A percentile compares a stretch with the other conserved stretches of the same genome.
phyloP scores from a whole-genome alignment of 2,113 vertebrate genomes.

The Corythoichthys haematopterus region DNA sequence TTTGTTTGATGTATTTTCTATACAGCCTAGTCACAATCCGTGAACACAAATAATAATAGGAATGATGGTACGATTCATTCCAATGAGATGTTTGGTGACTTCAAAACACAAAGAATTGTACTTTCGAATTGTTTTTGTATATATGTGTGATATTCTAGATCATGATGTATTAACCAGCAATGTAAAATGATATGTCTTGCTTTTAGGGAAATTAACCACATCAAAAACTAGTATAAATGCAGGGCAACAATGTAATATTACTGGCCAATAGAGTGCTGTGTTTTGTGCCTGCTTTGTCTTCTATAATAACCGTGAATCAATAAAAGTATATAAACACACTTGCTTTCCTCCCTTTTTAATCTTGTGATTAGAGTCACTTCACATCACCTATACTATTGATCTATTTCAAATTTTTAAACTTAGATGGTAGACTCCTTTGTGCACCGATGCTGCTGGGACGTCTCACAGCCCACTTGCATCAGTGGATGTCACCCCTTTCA shows the following conservation, averaged over 20 bases:
- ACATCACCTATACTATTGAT: background rate
- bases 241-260: conserved; percentile 34
- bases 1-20: conserved; percentile 46
- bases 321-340: conserved; percentile 43
- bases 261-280: conserved; percentile 60
- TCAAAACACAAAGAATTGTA: conserved; percentile 35
- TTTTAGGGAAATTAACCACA: conserved; percentile 22
- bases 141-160: conserved; percentile 24
- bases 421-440: background rate
- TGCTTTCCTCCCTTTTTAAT: background rate
- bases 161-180: conserved; percentile 46
- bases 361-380: conserved; percentile 3
- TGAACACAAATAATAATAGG: conserved; percentile 15
- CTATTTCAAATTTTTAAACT: background rate
- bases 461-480: background rate
- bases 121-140: conserved; percentile 47
- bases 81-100: conserved; percentile 40
- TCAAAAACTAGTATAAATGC: conserved; percentile 9
- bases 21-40: conserved; percentile 41
- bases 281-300: conserved; percentile 67
- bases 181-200: conserved; percentile 21
- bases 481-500: conserved; percentile 10
- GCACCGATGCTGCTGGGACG: background rate
- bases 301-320: conserved; percentile 61
- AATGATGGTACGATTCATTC: conserved; percentile 27